These are phyloP conservation scores for Crocuta crocuta DNA, from an alignment of 2,113 vertebrate species.

Conservation along the genomic window DNA sequence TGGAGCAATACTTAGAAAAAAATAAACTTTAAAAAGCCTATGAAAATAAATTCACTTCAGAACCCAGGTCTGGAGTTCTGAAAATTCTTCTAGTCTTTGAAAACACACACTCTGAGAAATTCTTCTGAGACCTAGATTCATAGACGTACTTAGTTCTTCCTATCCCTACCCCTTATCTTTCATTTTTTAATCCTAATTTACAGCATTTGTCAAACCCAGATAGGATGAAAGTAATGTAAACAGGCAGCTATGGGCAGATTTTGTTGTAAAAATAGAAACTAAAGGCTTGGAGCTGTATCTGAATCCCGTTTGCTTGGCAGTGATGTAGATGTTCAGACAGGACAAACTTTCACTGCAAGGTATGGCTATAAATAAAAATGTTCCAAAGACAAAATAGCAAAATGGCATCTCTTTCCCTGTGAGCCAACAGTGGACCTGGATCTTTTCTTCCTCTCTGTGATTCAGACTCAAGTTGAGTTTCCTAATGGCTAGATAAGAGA, in stretches of 20 bases:
- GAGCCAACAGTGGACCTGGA: not conserved
- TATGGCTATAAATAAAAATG: constrained; percentile 79
- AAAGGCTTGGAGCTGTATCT: constrained; percentile 84
- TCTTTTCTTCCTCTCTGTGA: not conserved
- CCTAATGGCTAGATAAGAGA: not conserved
- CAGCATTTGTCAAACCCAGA: constrained; percentile 71
- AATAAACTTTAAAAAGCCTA: not conserved
- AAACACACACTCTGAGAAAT: constrained; percentile 11
- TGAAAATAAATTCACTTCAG: constrained; percentile 29
- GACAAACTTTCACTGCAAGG: constrained; percentile 82
- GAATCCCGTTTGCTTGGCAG: constrained; percentile 82
- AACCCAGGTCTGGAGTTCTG: not conserved
- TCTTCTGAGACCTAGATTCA: not conserved
- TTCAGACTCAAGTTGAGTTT: not conserved
- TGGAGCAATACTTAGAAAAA: not conserved
- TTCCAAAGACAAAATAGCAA: constrained; percentile 56
- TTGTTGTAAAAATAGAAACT: constrained; percentile 88
- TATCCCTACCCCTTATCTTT: not conserved
- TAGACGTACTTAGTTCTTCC: not conserved
- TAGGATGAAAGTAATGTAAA: constrained; percentile 87
- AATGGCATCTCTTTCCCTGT: not conserved
- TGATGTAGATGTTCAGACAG: constrained; percentile 83
- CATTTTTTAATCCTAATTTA: constrained; percentile 54
- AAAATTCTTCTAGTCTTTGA: not conserved
- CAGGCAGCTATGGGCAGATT: constrained; percentile 87